Evolutionary conservation across 2,113 vertebrate species (phyloP), one percentile per base, ranked within the genome.

Genomic region (Nothoprocta pentlandii): DNA sequence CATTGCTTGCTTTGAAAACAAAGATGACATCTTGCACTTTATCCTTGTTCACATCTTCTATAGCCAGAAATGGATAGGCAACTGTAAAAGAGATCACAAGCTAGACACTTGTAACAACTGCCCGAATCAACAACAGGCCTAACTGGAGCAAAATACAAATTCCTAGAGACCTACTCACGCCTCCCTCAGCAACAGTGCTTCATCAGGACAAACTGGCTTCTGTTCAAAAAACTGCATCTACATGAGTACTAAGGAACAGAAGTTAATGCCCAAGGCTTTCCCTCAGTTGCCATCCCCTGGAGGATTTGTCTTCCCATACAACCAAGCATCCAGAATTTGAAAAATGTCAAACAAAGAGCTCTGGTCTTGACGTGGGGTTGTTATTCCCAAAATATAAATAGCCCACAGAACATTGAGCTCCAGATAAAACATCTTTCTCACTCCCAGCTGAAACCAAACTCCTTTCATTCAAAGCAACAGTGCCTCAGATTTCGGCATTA

Each of bases 21-120:
- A 99, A 98, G 84, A 99, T 15, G 34, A 99, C 94, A 41, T 99
- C 99, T 87, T 97, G 98, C 70, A 99, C 98, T 87, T 97, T 98
- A 97, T 99, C 99, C 63, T 80, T 59, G 44, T 97, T 98, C 54
- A 96, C 95, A 46, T 99, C 97, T 79, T 98, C 96, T 68, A 98
- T 9, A 7, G 97, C 97, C 25, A 99, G 95, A 92, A 99, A 99
- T 12, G 96, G 91, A 89, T 98, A 99, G 12, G 98, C 97, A 44
- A 93, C 99, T 99, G 97, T 44, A 64, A 91, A 59, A 96, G 74
- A 92, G 79, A 94, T 13, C 71, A 79, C 34, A 69, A 73, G 42
- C 1, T 61, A 89, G 53, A 74, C 12, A 5, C 54, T 80, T 69
- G 64, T 59, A 69, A 90, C 73, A 21, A 36, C 11, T 64, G 64